Conservation (phyloP, 2,113 vertebrate species). For the Eudyptes chrysolophus region DNA sequence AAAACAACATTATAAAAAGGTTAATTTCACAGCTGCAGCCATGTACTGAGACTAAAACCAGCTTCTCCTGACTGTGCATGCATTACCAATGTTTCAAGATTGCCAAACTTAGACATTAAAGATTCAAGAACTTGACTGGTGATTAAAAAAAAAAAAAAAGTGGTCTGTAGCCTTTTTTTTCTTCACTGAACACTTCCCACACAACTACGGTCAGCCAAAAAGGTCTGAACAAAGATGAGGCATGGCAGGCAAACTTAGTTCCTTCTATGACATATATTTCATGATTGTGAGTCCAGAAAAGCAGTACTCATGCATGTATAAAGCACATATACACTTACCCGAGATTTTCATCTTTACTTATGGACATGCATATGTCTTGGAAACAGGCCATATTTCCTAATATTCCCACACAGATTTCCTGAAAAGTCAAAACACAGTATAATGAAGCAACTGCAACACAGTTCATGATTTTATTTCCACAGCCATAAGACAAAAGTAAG, state of each 20-base stretch:
- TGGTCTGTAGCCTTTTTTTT: background rate
- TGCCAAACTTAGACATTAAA: background rate
- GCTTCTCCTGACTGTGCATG: background rate
- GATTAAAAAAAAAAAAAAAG: background rate
- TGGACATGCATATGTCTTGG: conserved; percentile 85
- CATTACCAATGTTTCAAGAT: background rate
- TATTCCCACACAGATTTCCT: conserved; percentile 98
- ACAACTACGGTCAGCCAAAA: background rate
- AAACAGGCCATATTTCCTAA: conserved; percentile 97
- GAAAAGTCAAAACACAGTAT: conserved; percentile 41
- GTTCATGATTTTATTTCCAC: background rate
- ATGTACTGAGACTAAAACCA: background rate
- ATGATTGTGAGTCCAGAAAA: background rate
- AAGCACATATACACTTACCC: conserved; percentile 77
- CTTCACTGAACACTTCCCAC: background rate
- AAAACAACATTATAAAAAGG: background rate
- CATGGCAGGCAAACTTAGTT: background rate
- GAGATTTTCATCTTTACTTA: conserved; percentile 88
- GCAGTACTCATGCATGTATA: background rate
- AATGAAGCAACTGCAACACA: background rate
- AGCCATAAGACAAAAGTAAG: background rate
- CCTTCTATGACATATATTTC: background rate
- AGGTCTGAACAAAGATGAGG: background rate
- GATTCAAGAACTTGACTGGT: background rate
- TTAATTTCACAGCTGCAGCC: background rate